These are phyloP conservation scores for Corythaixoides concolor DNA, from an alignment of 2,113 vertebrate genomes.

Conservation along the genomic window DNA sequence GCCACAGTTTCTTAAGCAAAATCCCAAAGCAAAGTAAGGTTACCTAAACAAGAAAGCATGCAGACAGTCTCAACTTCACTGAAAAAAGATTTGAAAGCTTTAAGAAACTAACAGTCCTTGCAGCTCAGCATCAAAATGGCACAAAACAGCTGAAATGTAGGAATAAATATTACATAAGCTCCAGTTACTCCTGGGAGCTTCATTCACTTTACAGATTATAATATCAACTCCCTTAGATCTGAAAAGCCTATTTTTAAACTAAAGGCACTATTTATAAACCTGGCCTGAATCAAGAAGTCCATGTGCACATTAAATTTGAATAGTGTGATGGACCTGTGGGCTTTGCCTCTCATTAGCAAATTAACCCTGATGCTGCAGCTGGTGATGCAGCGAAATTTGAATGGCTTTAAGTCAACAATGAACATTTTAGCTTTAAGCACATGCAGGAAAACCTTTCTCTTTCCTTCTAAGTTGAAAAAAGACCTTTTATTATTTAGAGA, in stretches of 20 bases:
- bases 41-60: neutral
- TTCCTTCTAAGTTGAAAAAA: neutral
- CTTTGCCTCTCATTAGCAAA: conserved; percentile 38
- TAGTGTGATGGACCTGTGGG: neutral
- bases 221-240: conserved; percentile 53
- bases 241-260: conserved; percentile 61
- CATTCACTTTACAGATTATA: conserved; percentile 57
- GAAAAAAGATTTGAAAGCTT: neutral
- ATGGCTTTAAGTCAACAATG: neutral
- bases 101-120: conserved; percentile 12
- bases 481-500: neutral
- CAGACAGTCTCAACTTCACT: neutral
- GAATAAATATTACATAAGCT: conserved; percentile 59
- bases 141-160: conserved; percentile 29
- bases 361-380: conserved; percentile 34
- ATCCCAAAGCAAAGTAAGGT: neutral
- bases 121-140: conserved; percentile 36
- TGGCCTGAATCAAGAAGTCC: conserved; percentile 43
- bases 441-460: neutral
- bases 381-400: neutral
- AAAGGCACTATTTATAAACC: conserved; percentile 64
- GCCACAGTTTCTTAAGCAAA: neutral
- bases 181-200: conserved; percentile 39
- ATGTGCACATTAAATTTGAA: conserved; percentile 57
- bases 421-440: neutral